Conservation (phyloP, 2,888 invertebrate genomes). For the Drosophila dives region DNA sequence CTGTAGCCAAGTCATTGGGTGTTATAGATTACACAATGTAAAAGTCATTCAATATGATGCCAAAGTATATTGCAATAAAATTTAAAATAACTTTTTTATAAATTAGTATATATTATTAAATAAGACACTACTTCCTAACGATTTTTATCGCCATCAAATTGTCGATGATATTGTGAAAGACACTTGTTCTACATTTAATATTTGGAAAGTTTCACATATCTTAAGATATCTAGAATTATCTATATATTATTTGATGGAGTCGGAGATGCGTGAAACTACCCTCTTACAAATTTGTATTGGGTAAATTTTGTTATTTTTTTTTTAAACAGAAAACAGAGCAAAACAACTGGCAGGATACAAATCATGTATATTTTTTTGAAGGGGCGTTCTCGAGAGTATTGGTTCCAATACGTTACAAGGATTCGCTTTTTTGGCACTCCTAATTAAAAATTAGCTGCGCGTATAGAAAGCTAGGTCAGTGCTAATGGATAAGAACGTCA, state of each 20-base stretch:
- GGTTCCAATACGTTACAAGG: neutral
- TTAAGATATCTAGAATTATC: neutral
- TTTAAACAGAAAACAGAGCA: neutral
- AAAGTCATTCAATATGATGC: neutral
- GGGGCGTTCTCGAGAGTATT: conserved; percentile 1
- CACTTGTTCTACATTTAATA: neutral
- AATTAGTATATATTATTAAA: too few relatives aligned
- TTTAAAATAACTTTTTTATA: neutral
- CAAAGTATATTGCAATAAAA: neutral
- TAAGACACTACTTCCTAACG: neutral
- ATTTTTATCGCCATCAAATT: neutral
- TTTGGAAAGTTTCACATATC: neutral
- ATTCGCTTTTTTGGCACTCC: neutral
- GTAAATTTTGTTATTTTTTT: neutral
- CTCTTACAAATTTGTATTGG: neutral
- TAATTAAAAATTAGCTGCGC: conserved; percentile 18
- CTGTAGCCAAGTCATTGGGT: neutral
- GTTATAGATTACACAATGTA: neutral
- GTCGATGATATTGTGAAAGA: neutral
- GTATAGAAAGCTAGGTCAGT: neutral
- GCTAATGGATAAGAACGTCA: neutral
- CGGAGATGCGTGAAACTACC: neutral
- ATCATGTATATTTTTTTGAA: conserved; percentile 26
- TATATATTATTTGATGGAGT: neutral
- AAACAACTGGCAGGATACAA: conserved; percentile 30